Evolutionary conservation across 2,888 invertebrate genomes (phyloP).

Genomic region (Caradrina kadenii): DNA sequence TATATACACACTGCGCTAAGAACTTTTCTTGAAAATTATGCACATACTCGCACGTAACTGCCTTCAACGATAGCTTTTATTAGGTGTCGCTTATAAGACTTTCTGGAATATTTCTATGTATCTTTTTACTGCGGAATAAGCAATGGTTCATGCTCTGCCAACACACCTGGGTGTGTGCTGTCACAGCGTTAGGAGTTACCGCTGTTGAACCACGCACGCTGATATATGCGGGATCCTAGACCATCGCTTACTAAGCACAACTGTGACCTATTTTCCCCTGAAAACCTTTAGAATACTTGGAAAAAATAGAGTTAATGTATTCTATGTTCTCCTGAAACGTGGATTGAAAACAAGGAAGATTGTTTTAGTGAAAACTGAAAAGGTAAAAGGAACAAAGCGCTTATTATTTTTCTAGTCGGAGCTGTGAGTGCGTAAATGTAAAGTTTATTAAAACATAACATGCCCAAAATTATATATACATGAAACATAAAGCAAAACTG

Average conservation of each 20-base stretch:
- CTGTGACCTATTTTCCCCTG: conserved; percentile 44
- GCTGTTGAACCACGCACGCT: conserved; percentile 45
- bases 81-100: conserved; percentile 12
- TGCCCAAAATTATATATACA: conserved; percentile 14
- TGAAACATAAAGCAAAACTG: conserved; percentile 40
- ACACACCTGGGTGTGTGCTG: conserved; percentile 56
- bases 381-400: conserved; percentile 1
- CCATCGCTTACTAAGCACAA: conserved; percentile 48
- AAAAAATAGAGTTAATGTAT: conserved; percentile 50
- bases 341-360: conserved; percentile 49
- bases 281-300: conserved; percentile 26
- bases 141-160: conserved; percentile 51
- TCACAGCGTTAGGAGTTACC: conserved; percentile 56
- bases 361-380: conserved; percentile 23
- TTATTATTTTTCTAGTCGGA: conserved; percentile 4
- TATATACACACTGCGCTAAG: conserved; percentile 7
- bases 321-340: conserved; percentile 38
- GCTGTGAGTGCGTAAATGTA: conserved; percentile 5
- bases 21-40: conserved; percentile 29
- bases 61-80: conserved; percentile 19
- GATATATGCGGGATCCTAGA: conserved; percentile 52
- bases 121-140: conserved; percentile 39
- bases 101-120: conserved; percentile 27
- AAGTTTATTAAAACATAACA: conserved; percentile 7
- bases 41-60: conserved; percentile 7